Base-by-base conservation (phyloP, 2,797 vertebrate species). In the Macropodus opercularis region DNA sequence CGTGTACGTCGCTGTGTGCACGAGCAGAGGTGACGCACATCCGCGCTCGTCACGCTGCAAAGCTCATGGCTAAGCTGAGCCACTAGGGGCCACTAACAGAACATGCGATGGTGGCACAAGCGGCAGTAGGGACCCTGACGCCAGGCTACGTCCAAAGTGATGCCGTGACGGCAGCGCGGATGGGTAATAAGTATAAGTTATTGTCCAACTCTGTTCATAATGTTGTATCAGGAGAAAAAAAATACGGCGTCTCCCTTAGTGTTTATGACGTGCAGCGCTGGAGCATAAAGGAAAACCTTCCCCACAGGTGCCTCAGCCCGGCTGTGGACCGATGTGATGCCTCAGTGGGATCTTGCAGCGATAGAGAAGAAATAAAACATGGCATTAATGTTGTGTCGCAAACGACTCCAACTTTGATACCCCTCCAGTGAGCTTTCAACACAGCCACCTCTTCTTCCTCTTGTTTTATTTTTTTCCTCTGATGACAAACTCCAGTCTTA, bases 31-130 rank as follows among this genome's bases (percentile, higher is more conserved):
- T 50, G 49, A 23, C 51, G 32, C 8, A 9, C 18, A 8, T 8
- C 6, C n/a, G 18, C 36, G 24, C 0, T 34, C 24, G 14, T 35
- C 44, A 26, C 11, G 23, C 61, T 60, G 38, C 62, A 66, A 19
- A n/a, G 48, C 27, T 24, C 32, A 61, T 44, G 72, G 50, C 75
- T 22, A 18, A 32, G 23, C 44, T 26, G 18, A 47, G 26, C 88
- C 89, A 90, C 85, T 72, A 90, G 90, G 86, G 87, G 86, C 53
- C 89, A 90, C 75, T 88, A 86, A 77, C 52, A 81, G 68, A 83
- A 62, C 80, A 83, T 69, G 52, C 49, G 42, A 77, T 79, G 43
- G 49, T 43, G 39, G 48, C 52, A 22, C 22, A 15, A 23, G 39
- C 49, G 50, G 42, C 18, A 38, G 24, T 41, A 13, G 58, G 35